Base-by-base conservation (phyloP, 2,113 vertebrate species). In the Eublepharis macularius region DNA sequence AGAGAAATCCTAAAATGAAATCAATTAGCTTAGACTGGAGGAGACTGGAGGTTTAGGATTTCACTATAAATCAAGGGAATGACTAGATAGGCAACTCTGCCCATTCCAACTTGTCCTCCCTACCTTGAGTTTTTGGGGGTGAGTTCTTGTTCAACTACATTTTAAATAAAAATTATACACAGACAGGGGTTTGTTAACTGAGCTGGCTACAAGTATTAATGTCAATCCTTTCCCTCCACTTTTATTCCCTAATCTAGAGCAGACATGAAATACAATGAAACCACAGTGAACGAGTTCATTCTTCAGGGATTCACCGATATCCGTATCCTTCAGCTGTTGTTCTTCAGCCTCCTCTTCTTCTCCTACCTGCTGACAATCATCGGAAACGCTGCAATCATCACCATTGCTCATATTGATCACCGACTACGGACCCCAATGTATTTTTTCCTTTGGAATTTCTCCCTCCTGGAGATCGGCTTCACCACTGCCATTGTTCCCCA, bases 391-490 rank as follows among this genome's bases (percentile, higher is more conserved):
- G 24, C 72, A 16, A 87, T 93, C 43, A 60, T 94, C 70, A 75
- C 54, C 4, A 82, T 94, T n/a, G 86, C 92, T 16, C 34, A 90
- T 34, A 10, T 90, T 19, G 87, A 94, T n/a, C 63, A 73, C 34
- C 49, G 49, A 1, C 85, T 92, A 10, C 84, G 92, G 8, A 83
- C 84, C 1, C 86, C 90, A 34, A 91, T 93, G 90, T 90, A 92
- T 87, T 92, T 92, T 86, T 93, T 92, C 47, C 90, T 92, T 43
- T 16, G 74, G 41, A 93, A 91, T 19, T 91, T 91, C 78, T 92
- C 89, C n/a, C 51, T 91, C 17, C 75, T 94, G 49, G 92, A 94
- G 84, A 88, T 92, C 26, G 77, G 76, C 36, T 92, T 92, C 85
- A 92, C 75, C 8, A 88, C 60, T 13, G 82, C 88, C 63, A 81